Conservation (phyloP, 2,797 vertebrate species). For the Cossypha niveicapilla region DNA sequence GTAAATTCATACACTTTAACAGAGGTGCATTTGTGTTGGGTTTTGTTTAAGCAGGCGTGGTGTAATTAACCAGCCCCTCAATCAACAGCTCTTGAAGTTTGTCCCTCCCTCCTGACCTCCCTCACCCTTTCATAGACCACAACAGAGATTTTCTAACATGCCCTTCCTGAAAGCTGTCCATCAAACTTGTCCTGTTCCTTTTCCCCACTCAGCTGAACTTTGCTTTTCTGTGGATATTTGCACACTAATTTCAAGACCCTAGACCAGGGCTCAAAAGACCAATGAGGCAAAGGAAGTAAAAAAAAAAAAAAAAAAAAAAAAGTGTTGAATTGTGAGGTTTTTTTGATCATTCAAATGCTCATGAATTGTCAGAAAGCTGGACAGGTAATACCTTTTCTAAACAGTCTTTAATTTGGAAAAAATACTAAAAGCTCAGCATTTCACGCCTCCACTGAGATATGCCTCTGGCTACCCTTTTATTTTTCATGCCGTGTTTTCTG, state of each 20-base stretch:
- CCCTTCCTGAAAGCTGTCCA: neutral
- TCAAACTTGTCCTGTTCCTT: neutral
- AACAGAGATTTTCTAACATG: neutral
- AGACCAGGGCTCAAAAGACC: neutral
- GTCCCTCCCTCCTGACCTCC: neutral
- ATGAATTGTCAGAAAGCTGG: constrained; percentile 32
- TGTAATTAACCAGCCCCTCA: neutral
- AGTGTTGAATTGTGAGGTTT: neutral
- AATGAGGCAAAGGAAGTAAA: neutral
- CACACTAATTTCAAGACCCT: neutral
- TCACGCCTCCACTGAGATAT: constrained; percentile 37
- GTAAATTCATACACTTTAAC: neutral
- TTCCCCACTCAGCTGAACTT: neutral
- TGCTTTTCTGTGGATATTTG: neutral
- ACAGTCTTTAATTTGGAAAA: constrained; percentile 45
- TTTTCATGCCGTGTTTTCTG: constrained; percentile 52
- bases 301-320: neutral
- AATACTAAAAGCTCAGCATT: constrained; percentile 55
- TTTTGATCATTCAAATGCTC: constrained; percentile 6
- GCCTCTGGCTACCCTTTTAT: constrained; percentile 58
- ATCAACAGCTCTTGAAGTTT: neutral
- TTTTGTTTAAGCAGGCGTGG: neutral
- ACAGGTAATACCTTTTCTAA: constrained; percentile 46
- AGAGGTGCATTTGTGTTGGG: neutral
- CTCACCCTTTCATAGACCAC: neutral